These are phyloP conservation scores for Lutjanus argentimaculatus DNA, from an alignment of 2,797 vertebrate species.

Conservation along the genomic window DNA sequence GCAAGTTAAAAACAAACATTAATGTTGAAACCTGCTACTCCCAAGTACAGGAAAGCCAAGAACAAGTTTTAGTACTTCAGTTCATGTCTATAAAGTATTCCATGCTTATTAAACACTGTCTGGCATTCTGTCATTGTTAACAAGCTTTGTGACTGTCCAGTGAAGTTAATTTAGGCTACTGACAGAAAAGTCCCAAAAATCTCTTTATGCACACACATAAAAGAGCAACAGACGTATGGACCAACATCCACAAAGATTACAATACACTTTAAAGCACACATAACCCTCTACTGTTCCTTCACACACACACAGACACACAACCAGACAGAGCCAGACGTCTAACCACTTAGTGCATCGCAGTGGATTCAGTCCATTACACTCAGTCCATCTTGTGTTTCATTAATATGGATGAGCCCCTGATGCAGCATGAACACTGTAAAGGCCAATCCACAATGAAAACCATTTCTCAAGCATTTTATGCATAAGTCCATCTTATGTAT, in stretches of 20 bases:
- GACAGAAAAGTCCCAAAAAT: background rate
- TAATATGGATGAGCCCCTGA: slow-evolving; percentile 60
- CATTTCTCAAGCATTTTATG: slow-evolving; percentile 6
- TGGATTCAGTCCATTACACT: slow-evolving; percentile 52
- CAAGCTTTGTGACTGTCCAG: background rate
- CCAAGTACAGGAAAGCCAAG: background rate
- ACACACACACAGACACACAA: slow-evolving; percentile 6
- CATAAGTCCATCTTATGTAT: background rate
- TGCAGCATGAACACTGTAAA: slow-evolving; percentile 31
- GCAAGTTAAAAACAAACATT: too few relatives aligned
- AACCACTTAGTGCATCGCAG: slow-evolving; percentile 55
- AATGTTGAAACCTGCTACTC: background rate
- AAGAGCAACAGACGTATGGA: background rate
- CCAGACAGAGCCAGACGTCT: slow-evolving; percentile 24
- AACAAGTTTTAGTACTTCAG: background rate
- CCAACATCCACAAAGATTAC: background rate
- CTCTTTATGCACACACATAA: background rate
- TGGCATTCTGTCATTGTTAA: background rate
- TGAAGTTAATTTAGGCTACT: background rate
- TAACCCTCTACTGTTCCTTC: background rate
- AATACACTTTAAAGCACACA: background rate
- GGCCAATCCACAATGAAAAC: slow-evolving; percentile 19
- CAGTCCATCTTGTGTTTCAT: slow-evolving; percentile 52
- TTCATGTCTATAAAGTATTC: background rate
- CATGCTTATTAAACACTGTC: background rate